Percentiles rank a stretch among this genome's conserved stretches.
Conservation (phyloP, 2,888 invertebrate genomes). For the Dorcus hopei region DNA sequence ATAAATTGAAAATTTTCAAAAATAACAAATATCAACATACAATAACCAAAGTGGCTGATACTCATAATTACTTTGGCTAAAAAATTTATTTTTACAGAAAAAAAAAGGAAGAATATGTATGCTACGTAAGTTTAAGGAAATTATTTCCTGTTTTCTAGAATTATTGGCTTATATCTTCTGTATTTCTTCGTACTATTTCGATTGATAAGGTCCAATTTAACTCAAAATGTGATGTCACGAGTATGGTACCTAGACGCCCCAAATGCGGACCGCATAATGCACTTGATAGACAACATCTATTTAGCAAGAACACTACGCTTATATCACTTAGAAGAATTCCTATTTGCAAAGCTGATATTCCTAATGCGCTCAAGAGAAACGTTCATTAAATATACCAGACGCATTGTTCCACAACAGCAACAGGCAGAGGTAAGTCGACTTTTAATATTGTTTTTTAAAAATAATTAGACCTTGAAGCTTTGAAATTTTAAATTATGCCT, state of each 20-base stretch:
- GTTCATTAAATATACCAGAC: slow-evolving; percentile 32
- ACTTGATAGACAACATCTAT: slow-evolving; percentile 37
- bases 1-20: too few relatives aligned
- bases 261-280: slow-evolving; percentile 34
- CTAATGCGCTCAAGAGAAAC: slow-evolving; percentile 58
- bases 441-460: too few relatives aligned
- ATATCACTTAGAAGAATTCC: slow-evolving; percentile 60
- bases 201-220: slow-evolving; percentile 53
- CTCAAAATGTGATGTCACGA: slow-evolving; percentile 11
- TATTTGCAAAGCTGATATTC: slow-evolving; percentile 63
- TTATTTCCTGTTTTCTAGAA: slow-evolving; percentile 46
- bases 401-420: too few relatives aligned
- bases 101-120: too few relatives aligned
- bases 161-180: slow-evolving; percentile 64
- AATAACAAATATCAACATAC: too few relatives aligned
- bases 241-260: slow-evolving; percentile 29
- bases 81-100: too few relatives aligned
- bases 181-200: slow-evolving; percentile 61
- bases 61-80: too few relatives aligned
- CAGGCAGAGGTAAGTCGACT: too few relatives aligned
- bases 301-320: slow-evolving; percentile 56
- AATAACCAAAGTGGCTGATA: too few relatives aligned
- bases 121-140: too few relatives aligned
- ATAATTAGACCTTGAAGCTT: too few relatives aligned
- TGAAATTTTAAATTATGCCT: too few relatives aligned